Evolutionary conservation across 2,888 invertebrate species (phyloP), one percentile per base, ranked within the genome.

Genomic region (Halocaridina rubra): DNA sequence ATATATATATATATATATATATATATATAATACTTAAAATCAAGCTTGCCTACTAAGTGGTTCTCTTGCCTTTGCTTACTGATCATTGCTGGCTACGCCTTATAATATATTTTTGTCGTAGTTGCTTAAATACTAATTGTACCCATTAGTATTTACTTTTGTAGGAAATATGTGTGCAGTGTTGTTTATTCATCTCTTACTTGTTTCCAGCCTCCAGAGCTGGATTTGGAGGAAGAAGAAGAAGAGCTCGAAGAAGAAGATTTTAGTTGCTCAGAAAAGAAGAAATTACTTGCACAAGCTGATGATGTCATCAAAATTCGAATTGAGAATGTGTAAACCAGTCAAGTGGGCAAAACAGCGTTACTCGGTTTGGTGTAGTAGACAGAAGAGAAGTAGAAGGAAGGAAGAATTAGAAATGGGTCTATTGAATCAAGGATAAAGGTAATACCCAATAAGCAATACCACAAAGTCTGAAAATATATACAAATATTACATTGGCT

Each of bases 291-390:
- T 46, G 84, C 84, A n/a, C 79, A 84, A 8, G 84, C 84, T 10
- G 84, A 84, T 72, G 84, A 84, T 67, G 84, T 84, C 57, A 84
- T 84, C 79, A 84, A 84, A 75, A 84, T 84, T 61, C 77, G 79
- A 74, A 84, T 84, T 10, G 84, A 84, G 30, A 84, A 84, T 32
- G 79, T 84, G 78, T 84, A 84, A 57, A 29, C 8, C 19, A 10
- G 53, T 7, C 24, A 5, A 27, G 19, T 27, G 2, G 19, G 13
- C 67, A 24, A 4, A 8, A 1, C 27, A 27, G 27, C 22, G 67
- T 22, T 24, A 2, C n/a, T 16, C n/a, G 4, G n/a, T n/a, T 10
- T 67, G 67, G 67, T 24, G 13, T 10, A 27, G 67, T 7, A 13
- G 3, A 4, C 27, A 24, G 64, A 8, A 24, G 29, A 29, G 13